Conservation (phyloP, 2,113 vertebrate species). For the Centropus unirufus region DNA sequence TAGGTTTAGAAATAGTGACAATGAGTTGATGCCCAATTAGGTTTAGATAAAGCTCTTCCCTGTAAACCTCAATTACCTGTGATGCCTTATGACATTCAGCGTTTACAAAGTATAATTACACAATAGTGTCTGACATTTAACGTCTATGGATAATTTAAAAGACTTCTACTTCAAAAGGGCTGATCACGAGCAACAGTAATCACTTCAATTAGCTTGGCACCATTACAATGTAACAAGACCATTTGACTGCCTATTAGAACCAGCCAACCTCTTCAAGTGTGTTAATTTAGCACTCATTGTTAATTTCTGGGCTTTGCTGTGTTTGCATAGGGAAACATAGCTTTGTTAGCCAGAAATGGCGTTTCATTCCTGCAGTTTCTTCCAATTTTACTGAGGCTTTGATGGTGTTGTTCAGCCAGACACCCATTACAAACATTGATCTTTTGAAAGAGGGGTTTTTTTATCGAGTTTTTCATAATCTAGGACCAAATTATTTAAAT, state of each 20-base stretch:
- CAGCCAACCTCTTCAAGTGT: constrained; percentile 87
- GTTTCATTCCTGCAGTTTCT: constrained; percentile 71
- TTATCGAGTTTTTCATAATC: constrained; percentile 20
- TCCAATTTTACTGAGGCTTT: constrained; percentile 70
- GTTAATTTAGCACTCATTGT: constrained; percentile 88
- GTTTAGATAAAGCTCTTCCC: constrained; percentile 86
- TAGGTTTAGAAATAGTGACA: constrained; percentile 85
- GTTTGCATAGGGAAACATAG: constrained; percentile 86
- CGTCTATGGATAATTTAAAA: constrained; percentile 87
- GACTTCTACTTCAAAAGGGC: constrained; percentile 84
- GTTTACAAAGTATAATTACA: constrained; percentile 90
- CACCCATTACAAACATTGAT: constrained; percentile 70
- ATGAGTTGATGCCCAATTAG: constrained; percentile 88
- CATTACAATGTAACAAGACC: constrained; percentile 89
- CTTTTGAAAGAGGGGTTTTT: constrained; percentile 15
- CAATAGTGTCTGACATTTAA: constrained; percentile 89
- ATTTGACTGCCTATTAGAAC: constrained; percentile 88
- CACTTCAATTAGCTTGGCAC: constrained; percentile 89
- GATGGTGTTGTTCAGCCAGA: constrained; percentile 56
- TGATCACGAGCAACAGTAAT: constrained; percentile 87
- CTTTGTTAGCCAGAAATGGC: constrained; percentile 78
- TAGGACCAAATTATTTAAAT: background rate
- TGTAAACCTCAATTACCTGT: constrained; percentile 89
- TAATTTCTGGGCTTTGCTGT: constrained; percentile 83
- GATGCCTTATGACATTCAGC: constrained; percentile 88